Evolutionary conservation across 2,888 invertebrate species (phyloP).

Genomic region (Ernsta delagoae): DNA sequence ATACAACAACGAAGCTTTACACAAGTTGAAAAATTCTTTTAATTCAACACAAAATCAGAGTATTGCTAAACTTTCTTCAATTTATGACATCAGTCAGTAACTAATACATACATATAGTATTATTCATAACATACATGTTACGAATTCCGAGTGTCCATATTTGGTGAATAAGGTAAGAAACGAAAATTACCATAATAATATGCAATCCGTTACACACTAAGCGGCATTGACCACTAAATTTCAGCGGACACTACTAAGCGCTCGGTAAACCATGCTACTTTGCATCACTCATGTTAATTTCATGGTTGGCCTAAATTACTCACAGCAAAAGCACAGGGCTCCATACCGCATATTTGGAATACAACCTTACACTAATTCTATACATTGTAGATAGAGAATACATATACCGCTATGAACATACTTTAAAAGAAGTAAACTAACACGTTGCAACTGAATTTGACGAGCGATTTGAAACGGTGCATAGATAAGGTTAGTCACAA

Average conservation of each 20-base stretch:
- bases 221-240: slow-evolving; percentile 68
- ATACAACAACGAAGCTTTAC: neutral
- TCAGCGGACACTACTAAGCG: too few relatives aligned
- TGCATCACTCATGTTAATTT: slow-evolving; percentile 52
- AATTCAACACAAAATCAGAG: neutral
- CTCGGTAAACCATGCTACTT: slow-evolving; percentile 48
- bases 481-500: slow-evolving; percentile 79
- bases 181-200: slow-evolving; percentile 62
- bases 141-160: neutral
- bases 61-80: too few relatives aligned
- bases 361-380: neutral
- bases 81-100: too few relatives aligned
- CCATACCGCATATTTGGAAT: neutral
- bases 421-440: slow-evolving; percentile 22
- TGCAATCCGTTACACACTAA: slow-evolving; percentile 55
- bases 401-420: slow-evolving; percentile 9
- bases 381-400: slow-evolving; percentile 11
- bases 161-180: slow-evolving; percentile 47
- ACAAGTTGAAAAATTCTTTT: neutral
- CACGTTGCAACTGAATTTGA: slow-evolving; percentile 21
- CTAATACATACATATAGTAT: neutral
- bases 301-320: slow-evolving; percentile 51
- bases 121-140: neutral
- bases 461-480: slow-evolving; percentile 54
- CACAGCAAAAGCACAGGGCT: neutral